Evolutionary conservation across 2,113 vertebrate species (phyloP).

Genomic region (Gobiocypris rarus): DNA sequence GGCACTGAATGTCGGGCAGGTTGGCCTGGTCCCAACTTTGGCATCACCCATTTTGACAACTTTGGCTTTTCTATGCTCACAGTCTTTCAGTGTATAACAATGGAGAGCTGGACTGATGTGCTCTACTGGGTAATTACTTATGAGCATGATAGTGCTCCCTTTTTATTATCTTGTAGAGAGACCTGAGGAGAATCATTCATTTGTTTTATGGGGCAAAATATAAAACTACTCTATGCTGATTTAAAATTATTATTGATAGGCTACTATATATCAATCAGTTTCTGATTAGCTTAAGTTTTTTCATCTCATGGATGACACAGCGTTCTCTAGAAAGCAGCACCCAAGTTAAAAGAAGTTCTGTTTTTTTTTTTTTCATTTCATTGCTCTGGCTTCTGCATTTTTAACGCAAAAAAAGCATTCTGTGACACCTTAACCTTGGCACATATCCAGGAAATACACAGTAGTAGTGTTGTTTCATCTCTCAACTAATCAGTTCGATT

Average conservation of each 20-base stretch:
- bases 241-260: too few relatives aligned
- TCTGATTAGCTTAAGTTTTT: too few relatives aligned
- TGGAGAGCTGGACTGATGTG: conserved; percentile 95
- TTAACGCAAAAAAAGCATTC: too few relatives aligned
- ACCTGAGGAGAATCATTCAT: not conserved
- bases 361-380: too few relatives aligned
- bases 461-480: not conserved
- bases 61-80: conserved; percentile 97
- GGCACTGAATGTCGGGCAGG: conserved; percentile 86
- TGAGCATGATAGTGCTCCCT: not conserved
- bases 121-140: conserved; percentile 89
- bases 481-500: not conserved
- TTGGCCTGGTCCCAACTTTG: conserved; percentile 93
- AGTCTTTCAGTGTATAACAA: conserved; percentile 95
- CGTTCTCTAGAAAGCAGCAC: too few relatives aligned
- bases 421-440: not conserved
- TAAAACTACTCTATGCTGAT: too few relatives aligned
- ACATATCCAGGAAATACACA: not conserved
- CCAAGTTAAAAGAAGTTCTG: too few relatives aligned
- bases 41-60: conserved; percentile 98
- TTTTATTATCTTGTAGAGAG: not conserved
- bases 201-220: not conserved
- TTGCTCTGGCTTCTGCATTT: too few relatives aligned
- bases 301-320: too few relatives aligned
- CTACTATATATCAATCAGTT: not conserved